Evolutionary conservation across 1,140 invertebrate species (phyloP).

Genomic region (Drosophila watanabei): DNA sequence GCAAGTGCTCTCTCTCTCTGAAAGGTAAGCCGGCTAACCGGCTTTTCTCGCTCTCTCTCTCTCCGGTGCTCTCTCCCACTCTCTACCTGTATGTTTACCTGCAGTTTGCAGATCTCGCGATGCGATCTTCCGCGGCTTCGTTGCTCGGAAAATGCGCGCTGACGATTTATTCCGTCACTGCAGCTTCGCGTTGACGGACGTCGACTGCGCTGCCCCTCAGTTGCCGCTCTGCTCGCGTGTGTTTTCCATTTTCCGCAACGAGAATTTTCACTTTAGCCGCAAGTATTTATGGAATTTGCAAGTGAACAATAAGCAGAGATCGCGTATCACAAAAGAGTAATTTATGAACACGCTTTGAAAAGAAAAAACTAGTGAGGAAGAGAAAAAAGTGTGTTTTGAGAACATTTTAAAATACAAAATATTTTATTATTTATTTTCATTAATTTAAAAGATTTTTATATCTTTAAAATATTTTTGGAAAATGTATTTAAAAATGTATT

Average conservation of each 20-base stretch:
- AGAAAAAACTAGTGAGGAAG: not conserved
- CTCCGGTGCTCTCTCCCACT: conserved; percentile 1
- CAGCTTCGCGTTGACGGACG: conserved; percentile 70
- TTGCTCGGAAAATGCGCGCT: conserved; percentile 27
- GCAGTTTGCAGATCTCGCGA: conserved; percentile 48
- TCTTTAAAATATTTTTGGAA: not conserved
- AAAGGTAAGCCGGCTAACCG: conserved; percentile 40
- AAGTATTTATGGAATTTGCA: conserved; percentile 53
- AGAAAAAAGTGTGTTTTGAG: conserved; percentile 9
- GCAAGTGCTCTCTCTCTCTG: not conserved
- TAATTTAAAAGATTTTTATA: not conserved
- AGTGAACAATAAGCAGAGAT: conserved; percentile 35
- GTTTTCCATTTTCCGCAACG: conserved; percentile 35
- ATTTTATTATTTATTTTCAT: not conserved
- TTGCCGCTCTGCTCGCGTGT: conserved; percentile 17
- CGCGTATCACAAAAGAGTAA: not conserved
- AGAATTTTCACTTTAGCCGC: conserved; percentile 56
- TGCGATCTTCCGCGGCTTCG: conserved; percentile 51
- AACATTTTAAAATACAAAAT: not conserved
- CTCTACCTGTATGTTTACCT: conserved; percentile 43
- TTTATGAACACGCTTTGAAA: not conserved
- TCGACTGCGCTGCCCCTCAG: conserved; percentile 54
- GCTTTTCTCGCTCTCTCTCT: conserved; percentile 16
- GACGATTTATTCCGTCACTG: conserved; percentile 58
- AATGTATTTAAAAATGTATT: too few relatives aligned